Evolutionary conservation across 2,797 vertebrate genomes (phyloP).

Genomic region (Ispidina lecontei): DNA sequence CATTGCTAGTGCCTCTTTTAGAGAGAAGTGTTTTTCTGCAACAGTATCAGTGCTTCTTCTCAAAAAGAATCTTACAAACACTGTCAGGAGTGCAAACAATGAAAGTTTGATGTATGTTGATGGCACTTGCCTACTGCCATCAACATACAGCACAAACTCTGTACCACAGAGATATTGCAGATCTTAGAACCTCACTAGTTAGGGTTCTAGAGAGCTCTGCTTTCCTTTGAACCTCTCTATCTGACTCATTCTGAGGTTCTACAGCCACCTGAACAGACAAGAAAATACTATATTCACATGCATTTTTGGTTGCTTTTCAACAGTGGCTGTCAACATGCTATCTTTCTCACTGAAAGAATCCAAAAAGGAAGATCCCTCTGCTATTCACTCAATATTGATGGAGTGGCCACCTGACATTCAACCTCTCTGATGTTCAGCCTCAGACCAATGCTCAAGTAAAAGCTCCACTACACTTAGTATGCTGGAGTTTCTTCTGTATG

Average conservation of each 20-base stretch:
- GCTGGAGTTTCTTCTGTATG: background rate
- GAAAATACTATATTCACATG: background rate
- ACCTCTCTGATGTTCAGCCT: background rate
- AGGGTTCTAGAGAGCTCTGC: background rate
- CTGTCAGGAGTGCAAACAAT: background rate
- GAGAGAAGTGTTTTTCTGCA: background rate
- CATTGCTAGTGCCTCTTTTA: background rate
- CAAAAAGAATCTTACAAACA: background rate
- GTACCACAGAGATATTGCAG: background rate
- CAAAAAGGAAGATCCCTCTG: background rate
- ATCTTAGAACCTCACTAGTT: background rate
- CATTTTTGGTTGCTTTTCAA: background rate
- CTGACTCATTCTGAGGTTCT: background rate
- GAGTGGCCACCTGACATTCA: background rate
- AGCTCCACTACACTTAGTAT: background rate
- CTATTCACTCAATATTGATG: rapidly evolving
- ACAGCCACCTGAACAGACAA: background rate
- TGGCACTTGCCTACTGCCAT: background rate
- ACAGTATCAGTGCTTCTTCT: background rate
- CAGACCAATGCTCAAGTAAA: background rate
- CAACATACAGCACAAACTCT: background rate
- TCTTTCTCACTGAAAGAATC: background rate
- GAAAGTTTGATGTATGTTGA: background rate
- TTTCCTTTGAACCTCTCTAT: background rate
- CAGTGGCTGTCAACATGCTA: background rate